phyloP scores from a whole-genome alignment of 1,140 invertebrate species.

The Sitophilus oryzae region DNA sequence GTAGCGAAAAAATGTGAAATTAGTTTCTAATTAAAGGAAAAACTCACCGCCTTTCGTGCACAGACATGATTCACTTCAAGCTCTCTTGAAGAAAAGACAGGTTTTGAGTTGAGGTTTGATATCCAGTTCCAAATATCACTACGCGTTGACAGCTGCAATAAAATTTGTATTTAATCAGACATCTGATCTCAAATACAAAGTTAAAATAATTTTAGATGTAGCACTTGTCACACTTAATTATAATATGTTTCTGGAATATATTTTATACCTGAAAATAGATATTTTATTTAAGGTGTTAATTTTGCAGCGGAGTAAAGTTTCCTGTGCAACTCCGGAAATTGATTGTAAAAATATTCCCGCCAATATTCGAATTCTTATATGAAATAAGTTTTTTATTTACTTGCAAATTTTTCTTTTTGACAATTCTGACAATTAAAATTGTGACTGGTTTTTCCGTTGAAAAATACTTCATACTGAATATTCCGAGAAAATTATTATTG shows the following conservation, averaged over 20 bases:
- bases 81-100: slow-evolving; percentile 13
- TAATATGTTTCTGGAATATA: neutral
- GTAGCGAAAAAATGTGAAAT: no score
- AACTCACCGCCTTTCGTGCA: slow-evolving; percentile 18
- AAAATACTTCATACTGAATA: neutral
- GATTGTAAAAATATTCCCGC: neutral
- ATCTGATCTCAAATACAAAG: no score
- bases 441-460: neutral
- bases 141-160: slow-evolving; percentile 13
- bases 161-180: neutral
- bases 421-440: slow-evolving; percentile 1
- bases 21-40: slow-evolving; percentile 9
- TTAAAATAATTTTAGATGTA: no score
- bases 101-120: slow-evolving; percentile 3
- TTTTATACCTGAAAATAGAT: neutral
- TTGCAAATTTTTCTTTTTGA: slow-evolving; percentile 4
- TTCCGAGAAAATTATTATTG: neutral
- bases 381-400: neutral
- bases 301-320: slow-evolving; percentile 7
- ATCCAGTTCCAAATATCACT: slow-evolving; percentile 12
- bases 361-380: neutral
- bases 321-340: slow-evolving; percentile 4
- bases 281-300: slow-evolving; percentile 1
- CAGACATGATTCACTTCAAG: slow-evolving; percentile 21
- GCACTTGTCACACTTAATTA: no score